A percentile compares a stretch with the other conserved stretches of the same genome.
Evolutionary conservation across 2,888 invertebrate species (phyloP).

Genomic region (Rhopalosiphum nymphaeae): DNA sequence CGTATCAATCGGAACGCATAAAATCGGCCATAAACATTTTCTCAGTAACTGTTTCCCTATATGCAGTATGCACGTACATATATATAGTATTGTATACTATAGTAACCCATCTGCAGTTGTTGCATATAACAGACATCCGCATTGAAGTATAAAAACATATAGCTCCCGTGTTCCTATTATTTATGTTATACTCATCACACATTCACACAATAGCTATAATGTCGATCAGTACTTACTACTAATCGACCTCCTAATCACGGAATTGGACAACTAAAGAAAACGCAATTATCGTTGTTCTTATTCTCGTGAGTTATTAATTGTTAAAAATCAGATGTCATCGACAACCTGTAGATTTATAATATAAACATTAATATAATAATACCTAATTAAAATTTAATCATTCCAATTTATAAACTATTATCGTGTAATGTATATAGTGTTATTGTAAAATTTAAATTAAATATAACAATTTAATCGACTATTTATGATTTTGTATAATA

Average conservation of each 20-base stretch:
- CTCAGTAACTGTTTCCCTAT: constrained; percentile 39
- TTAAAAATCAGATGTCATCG: neutral
- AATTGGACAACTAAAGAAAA: neutral
- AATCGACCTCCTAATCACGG: neutral
- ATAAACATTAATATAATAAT: neutral
- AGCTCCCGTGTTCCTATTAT: neutral
- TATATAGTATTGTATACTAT: neutral
- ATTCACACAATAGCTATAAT: neutral
- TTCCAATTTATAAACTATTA: neutral
- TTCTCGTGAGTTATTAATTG: neutral
- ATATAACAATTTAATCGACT: neutral
- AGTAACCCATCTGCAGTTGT: constrained; percentile 41
- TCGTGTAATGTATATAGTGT: neutral
- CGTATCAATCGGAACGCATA: constrained; percentile 63
- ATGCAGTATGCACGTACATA: neutral
- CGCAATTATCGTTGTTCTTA: neutral
- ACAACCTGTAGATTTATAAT: neutral
- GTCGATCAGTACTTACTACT: neutral
- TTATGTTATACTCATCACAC: neutral
- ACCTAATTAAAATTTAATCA: neutral
- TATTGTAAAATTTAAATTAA: neutral
- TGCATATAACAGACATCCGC: constrained; percentile 26
- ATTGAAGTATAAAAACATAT: neutral
- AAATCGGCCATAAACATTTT: constrained; percentile 60
- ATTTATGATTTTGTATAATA: neutral